These are phyloP conservation scores for Pelagia noctiluca DNA, from an alignment of 30 jellyfish, hydroid and myxozoan genomes.

Conservation along the genomic window DNA sequence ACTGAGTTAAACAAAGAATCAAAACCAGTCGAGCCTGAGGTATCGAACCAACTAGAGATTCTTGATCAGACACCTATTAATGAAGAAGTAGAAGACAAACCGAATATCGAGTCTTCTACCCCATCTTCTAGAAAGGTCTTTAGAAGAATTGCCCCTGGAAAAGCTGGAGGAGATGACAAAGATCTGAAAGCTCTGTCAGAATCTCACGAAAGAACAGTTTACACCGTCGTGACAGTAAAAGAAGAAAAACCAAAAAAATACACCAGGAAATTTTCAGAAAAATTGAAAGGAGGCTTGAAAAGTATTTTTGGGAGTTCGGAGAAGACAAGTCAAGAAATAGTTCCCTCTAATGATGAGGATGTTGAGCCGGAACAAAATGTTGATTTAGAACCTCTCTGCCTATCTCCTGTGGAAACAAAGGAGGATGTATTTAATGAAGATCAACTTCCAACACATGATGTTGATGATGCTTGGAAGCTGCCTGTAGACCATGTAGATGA, in stretches of 20 bases:
- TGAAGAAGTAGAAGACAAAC: background rate
- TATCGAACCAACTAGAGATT: too few relatives aligned
- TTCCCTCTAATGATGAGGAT: background rate
- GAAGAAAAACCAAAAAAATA: background rate
- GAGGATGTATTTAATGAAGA: background rate
- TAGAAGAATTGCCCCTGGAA: too few relatives aligned
- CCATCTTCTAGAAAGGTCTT: background rate
- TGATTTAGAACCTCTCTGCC: conserved; percentile 3
- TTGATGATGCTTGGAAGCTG: background rate
- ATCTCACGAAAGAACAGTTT: background rate
- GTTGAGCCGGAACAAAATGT: background rate
- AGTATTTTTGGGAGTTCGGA: background rate
- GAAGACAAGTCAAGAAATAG: background rate
- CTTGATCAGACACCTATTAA: too few relatives aligned
- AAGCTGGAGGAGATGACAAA: background rate
- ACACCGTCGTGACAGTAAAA: background rate
- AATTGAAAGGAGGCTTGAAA: background rate
- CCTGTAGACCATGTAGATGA: too few relatives aligned
- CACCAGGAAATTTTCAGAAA: background rate
- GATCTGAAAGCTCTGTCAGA: background rate
- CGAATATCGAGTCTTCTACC: background rate
- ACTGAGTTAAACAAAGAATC: too few relatives aligned
- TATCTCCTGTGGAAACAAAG: background rate
- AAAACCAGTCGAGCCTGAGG: too few relatives aligned
- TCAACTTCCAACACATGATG: background rate